phyloP scores from a whole-genome alignment of 1,140 invertebrate species.

The Drosophila azteca region DNA sequence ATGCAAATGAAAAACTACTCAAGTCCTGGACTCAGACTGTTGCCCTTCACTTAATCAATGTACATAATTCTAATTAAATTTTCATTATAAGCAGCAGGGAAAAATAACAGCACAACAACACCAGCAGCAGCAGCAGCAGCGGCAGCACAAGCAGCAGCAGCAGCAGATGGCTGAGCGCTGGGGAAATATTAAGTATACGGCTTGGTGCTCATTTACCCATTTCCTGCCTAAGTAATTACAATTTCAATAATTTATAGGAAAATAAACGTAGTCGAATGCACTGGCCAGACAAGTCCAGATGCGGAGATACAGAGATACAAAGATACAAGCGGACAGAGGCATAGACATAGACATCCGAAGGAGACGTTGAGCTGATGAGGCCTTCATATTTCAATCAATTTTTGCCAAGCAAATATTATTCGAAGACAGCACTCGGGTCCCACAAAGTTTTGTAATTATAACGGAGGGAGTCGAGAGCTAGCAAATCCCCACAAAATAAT shows the following conservation, averaged over 20 bases:
- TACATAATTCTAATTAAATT: conserved; percentile 68
- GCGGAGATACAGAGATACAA: conserved; percentile 18
- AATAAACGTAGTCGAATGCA: conserved; percentile 61
- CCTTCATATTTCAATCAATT: conserved; percentile 65
- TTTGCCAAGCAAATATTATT: conserved; percentile 73
- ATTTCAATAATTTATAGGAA: conserved; percentile 78
- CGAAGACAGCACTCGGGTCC: conserved; percentile 21
- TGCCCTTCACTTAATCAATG: conserved; percentile 49
- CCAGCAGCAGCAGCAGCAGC: not conserved
- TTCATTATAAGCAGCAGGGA: conserved; percentile 54
- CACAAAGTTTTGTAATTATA: conserved; percentile 57
- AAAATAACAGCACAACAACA: conserved; percentile 16
- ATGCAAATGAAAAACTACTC: conserved; percentile 35
- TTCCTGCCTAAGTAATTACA: conserved; percentile 74
- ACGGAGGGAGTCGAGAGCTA: conserved; percentile 35
- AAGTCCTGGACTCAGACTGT: not conserved
- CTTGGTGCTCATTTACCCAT: conserved; percentile 52
- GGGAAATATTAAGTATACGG: conserved; percentile 36
- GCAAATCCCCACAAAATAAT: conserved; percentile 71
- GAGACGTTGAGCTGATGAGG: not conserved
- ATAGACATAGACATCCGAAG: too few species aligned
- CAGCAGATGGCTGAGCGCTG: conserved; percentile 6
- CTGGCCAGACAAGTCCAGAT: conserved; percentile 30
- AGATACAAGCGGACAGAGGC: too few species aligned
- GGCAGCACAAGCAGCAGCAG: not conserved